Evolutionary conservation across 2,113 vertebrate species (phyloP), one percentile per base, ranked within the genome.

Genomic region (Pluvialis apricaria): DNA sequence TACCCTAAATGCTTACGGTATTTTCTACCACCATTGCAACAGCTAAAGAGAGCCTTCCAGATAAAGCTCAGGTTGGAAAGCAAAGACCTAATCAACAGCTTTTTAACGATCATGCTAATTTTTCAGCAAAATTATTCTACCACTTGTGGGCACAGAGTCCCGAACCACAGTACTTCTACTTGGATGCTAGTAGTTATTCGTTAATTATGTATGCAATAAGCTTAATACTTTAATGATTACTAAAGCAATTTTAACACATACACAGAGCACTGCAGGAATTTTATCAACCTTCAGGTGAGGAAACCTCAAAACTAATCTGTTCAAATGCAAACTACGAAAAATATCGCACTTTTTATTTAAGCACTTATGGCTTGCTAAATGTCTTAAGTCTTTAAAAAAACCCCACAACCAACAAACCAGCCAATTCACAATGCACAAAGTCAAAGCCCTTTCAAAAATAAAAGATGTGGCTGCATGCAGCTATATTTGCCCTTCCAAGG

Each of bases 281-380:
- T 49, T 82, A 88, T 26, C 60, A 92, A 52, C 26, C 32, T 88
- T 83, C 55, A 86, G 45, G 34, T 86, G 32, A 70, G 22, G 51
- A 86, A 90, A 55, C 4, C 7, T 28, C 38, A 69, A 16, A 88
- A 86, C 29, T 58, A 13, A 83, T 54, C 42, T 64, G 19, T 57
- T 87, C 32, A 91, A 77, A 90, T 29, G 12, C 32, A 77, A 24
- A 6, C 13, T 54, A 65, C n/a, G 11, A 81, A 80, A 87, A 64
- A 57, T 1, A 64, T 0, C 1, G 2, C 18, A 5, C 20, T 52
- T 58, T 76, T 55, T 85, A 66, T 66, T 57, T 0, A 68, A 88
- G 31, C 32, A 70, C 38, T 68, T 76, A 54, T 3, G 6, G 20
- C 8, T 82, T 77, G 31, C 19, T 80, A 83, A 29, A 38, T 54